These are phyloP conservation scores for Sminthurides aquaticus DNA, from an alignment of 2,888 invertebrate species.

Conservation along the genomic window DNA sequence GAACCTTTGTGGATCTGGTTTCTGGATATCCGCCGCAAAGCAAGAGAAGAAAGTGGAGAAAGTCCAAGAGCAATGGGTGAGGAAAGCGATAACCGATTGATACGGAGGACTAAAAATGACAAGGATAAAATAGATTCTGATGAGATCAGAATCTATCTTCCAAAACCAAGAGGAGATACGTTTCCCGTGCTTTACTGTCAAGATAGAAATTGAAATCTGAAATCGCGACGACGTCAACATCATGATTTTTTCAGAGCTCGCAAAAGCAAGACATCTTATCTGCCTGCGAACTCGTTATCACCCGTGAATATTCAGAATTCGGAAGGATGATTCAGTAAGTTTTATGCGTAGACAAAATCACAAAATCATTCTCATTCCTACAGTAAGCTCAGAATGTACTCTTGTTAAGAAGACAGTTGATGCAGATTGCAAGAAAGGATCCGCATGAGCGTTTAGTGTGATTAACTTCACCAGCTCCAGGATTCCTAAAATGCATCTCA, in stretches of 20 bases:
- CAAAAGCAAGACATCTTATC: too few relatives aligned
- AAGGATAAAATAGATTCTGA: background rate
- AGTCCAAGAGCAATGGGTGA: conserved; percentile 26
- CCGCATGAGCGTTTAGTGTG: background rate
- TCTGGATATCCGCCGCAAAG: conserved; percentile 19
- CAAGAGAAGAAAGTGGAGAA: conserved; percentile 22
- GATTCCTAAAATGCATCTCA: background rate
- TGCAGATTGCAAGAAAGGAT: background rate
- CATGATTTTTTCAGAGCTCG: too few relatives aligned
- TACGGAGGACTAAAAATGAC: background rate
- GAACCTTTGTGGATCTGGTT: conserved; percentile 25
- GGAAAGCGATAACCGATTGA: background rate
- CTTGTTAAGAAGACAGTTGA: conserved; percentile 1
- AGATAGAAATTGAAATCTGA: background rate
- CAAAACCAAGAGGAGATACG: background rate
- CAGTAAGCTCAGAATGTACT: background rate
- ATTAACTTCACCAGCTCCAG: background rate
- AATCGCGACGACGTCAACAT: background rate
- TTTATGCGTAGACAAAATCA: background rate
- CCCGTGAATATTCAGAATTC: background rate
- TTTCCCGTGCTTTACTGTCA: background rate
- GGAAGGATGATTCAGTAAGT: background rate
- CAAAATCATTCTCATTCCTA: too few relatives aligned
- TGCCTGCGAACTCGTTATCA: too few relatives aligned
- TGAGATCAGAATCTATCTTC: background rate